Conservation (phyloP, 64 coral and sea anemone species). For the Orbicella faveolata region DNA sequence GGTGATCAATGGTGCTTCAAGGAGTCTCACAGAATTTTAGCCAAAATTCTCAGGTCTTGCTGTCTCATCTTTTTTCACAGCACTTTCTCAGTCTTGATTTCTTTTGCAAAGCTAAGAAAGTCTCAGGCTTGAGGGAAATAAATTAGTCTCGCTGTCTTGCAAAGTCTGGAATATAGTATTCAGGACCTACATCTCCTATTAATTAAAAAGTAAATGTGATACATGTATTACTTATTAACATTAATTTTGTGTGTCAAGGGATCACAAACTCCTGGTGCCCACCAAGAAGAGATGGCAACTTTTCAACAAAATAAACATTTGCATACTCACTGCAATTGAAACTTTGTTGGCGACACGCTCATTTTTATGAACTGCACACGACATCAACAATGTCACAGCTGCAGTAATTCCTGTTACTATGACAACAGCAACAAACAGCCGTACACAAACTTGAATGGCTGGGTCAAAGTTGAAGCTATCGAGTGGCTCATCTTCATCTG, state of each 20-base stretch:
- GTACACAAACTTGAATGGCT: slow-evolving; percentile 69
- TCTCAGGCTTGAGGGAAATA: too few species aligned
- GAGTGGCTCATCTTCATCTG: slow-evolving; percentile 51
- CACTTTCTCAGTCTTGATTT: too few species aligned
- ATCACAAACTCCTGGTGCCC: not conserved
- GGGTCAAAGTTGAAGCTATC: slow-evolving; percentile 77
- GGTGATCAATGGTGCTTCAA: too few species aligned
- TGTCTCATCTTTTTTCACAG: too few species aligned
- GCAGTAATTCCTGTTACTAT: slow-evolving; percentile 43
- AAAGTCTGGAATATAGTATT: too few species aligned
- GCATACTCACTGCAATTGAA: slow-evolving; percentile 60
- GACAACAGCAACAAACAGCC: slow-evolving; percentile 69
- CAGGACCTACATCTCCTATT: too few species aligned
- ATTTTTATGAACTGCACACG: slow-evolving; percentile 49
- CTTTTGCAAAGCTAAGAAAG: too few species aligned
- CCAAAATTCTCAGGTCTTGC: too few species aligned
- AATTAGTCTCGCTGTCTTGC: too few species aligned
- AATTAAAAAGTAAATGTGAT: too few species aligned
- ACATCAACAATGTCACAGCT: slow-evolving; percentile 39
- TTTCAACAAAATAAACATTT: not conserved
- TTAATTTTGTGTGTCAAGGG: not conserved
- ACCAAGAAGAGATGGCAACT: not conserved
- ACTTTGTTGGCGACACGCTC: slow-evolving; percentile 40
- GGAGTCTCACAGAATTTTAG: too few species aligned
- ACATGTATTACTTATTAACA: too few species aligned